These are phyloP conservation scores for Pelmatolapia mariae DNA, from an alignment of 2,113 vertebrate genomes.

Conservation along the genomic window DNA sequence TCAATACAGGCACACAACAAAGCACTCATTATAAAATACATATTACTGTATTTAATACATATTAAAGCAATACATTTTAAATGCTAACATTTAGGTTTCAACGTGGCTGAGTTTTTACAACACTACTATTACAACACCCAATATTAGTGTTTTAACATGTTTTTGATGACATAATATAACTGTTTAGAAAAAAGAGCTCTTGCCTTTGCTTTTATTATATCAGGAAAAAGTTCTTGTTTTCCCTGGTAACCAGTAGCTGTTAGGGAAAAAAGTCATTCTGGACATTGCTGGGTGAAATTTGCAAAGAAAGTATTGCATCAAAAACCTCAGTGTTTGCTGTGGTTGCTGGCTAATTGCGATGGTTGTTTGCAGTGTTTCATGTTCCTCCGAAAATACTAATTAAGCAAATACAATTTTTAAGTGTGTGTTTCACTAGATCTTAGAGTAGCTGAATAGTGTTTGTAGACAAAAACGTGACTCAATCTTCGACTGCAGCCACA, in stretches of 20 bases:
- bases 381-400: neutral
- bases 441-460: neutral
- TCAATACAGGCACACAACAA: neutral
- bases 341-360: neutral
- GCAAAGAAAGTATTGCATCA: neutral
- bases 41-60: neutral
- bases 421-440: neutral
- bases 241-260: neutral
- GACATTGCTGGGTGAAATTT: neutral
- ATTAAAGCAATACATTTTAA: neutral
- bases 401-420: neutral
- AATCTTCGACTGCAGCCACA: neutral
- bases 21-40: neutral
- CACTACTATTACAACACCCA: too few relatives aligned
- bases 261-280: neutral
- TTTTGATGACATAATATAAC: fast-evolving
- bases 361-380: neutral
- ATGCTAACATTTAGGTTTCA: neutral
- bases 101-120: too few relatives aligned
- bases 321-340: neutral
- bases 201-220: neutral
- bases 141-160: too few relatives aligned
- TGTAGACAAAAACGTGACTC: neutral
- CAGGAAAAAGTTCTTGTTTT: fast-evolving
- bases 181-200: neutral